Conservation (phyloP, 2,113 vertebrate genomes). For the Hyla sarda region DNA sequence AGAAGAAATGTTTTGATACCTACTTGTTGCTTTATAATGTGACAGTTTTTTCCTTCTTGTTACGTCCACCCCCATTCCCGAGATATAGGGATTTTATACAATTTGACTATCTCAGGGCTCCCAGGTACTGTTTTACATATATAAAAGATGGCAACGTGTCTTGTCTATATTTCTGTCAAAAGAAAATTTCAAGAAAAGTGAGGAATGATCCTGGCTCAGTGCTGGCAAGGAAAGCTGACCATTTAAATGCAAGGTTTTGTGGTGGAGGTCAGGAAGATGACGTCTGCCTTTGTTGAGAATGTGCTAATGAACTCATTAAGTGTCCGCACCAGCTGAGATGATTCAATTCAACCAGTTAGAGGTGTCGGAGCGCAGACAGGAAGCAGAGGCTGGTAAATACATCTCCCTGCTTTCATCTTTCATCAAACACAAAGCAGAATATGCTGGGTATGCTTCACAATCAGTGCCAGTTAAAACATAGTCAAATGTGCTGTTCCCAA, state of each 20-base stretch:
- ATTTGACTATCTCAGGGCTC: no score
- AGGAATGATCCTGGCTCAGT: not conserved
- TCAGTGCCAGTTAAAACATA: constrained; percentile 7
- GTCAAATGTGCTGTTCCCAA: constrained; percentile 10
- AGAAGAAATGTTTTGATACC: no score
- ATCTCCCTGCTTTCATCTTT: constrained; percentile 29
- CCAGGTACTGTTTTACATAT: not conserved
- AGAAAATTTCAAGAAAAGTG: not conserved
- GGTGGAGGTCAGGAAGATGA: constrained; percentile 39
- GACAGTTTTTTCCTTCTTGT: no score
- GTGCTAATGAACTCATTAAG: constrained; percentile 58
- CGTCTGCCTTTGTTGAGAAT: constrained; percentile 23
- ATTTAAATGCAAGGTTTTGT: not conserved
- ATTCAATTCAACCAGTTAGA: constrained; percentile 44
- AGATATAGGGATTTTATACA: no score
- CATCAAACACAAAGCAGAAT: constrained; percentile 33
- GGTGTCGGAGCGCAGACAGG: constrained; percentile 32
- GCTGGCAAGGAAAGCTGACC: not conserved
- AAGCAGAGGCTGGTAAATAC: constrained; percentile 46
- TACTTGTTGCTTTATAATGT: no score
- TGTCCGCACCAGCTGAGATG: constrained; percentile 45
- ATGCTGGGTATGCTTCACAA: constrained; percentile 3
- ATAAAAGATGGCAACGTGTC: not conserved
- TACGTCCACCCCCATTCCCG: no score
- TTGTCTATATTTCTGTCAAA: not conserved